A percentile compares a stretch with the other conserved stretches of the same genome.
Evolutionary conservation across 2,888 invertebrate species (phyloP).

Genomic region (Drosophila maculinotata): DNA sequence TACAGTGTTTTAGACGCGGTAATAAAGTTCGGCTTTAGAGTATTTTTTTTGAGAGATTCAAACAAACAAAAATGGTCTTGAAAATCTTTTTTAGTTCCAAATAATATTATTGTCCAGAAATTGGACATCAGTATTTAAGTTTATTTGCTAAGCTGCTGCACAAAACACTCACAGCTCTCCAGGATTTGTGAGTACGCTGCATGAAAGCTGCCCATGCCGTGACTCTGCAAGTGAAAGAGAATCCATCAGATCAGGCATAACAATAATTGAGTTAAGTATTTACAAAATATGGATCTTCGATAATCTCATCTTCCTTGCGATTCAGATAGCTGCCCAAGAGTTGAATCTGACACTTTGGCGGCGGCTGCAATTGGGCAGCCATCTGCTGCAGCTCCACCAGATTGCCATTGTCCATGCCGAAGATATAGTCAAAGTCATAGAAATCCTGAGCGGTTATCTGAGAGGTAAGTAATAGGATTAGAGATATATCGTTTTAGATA

Average conservation of each 20-base stretch:
- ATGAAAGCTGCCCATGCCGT: slow-evolving; percentile 75
- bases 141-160: slow-evolving; percentile 40
- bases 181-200: slow-evolving; percentile 73
- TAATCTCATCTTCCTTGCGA: slow-evolving; percentile 89
- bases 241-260: neutral
- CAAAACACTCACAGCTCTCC: slow-evolving; percentile 70
- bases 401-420: slow-evolving; percentile 97
- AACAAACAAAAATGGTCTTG: neutral
- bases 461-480: too few species aligned
- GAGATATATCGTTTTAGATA: rapidly evolving
- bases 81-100: too few species aligned
- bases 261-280: slow-evolving; percentile 74
- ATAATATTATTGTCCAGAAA: too few species aligned
- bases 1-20: slow-evolving; percentile 54
- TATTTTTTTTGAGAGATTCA: too few species aligned
- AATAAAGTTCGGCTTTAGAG: neutral
- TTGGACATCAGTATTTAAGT: neutral
- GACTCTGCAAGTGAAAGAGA: slow-evolving; percentile 58
- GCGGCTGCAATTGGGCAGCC: slow-evolving; percentile 85
- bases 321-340: slow-evolving; percentile 94
- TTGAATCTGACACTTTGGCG: slow-evolving; percentile 89
- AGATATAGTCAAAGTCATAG: slow-evolving; percentile 92
- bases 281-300: slow-evolving; percentile 96
- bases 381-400: slow-evolving; percentile 88
- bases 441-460: slow-evolving; percentile 92